Evolutionary conservation across 2,113 vertebrate genomes (phyloP).

Genomic region (Heterotis niloticus): DNA sequence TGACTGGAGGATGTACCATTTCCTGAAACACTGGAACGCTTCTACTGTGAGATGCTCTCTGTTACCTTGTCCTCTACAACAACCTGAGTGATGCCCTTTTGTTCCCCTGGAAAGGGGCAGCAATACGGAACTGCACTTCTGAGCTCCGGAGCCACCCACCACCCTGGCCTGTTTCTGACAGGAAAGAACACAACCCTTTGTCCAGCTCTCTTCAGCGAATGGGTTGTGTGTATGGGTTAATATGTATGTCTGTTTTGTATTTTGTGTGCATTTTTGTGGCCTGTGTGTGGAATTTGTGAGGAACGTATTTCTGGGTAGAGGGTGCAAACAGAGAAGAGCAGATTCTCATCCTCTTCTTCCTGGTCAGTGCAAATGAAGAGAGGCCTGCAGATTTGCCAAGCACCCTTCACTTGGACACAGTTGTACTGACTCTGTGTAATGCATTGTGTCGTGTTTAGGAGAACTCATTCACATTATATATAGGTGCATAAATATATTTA

Average conservation of each 20-base stretch:
- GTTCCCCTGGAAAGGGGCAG: constrained; percentile 1
- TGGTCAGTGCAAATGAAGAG: neutral
- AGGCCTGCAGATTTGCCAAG: neutral
- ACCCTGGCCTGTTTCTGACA: neutral
- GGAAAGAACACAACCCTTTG: neutral
- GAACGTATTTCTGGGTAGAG: no score
- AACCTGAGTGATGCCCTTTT: neutral
- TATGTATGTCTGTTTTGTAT: neutral
- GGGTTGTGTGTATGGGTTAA: neutral
- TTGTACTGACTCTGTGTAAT: constrained; percentile 17
- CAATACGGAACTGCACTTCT: neutral
- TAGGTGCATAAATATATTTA: neutral
- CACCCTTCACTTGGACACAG: neutral
- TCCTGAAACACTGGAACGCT: neutral
- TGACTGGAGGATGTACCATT: neutral
- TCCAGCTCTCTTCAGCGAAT: neutral
- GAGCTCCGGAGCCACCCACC: no score
- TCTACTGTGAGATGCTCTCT: neutral
- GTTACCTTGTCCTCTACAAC: neutral
- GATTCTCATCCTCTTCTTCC: neutral
- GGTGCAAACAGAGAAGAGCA: no score
- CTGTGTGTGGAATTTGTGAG: neutral
- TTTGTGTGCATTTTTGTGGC: neutral
- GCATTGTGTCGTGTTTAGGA: neutral
- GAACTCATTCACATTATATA: neutral